phyloP scores from a whole-genome alignment of 2,797 vertebrate genomes.

The Orientallactaga sibirica region DNA sequence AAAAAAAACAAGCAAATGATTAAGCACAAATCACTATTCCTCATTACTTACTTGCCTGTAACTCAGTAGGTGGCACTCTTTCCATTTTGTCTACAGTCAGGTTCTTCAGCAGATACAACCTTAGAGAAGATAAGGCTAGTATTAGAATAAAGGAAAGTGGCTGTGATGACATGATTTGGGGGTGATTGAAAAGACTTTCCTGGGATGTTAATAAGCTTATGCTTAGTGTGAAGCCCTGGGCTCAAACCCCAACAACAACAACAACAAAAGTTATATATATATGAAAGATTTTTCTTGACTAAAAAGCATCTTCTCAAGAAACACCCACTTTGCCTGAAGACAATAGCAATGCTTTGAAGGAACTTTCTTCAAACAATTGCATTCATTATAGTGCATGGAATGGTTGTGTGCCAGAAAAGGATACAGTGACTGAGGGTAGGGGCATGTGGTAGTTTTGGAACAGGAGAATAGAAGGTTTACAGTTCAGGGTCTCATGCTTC shows the following conservation, averaged over 20 bases:
- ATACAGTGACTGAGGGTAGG: not conserved
- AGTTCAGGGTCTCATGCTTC: not conserved
- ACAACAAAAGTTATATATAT: not conserved
- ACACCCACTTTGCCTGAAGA: not conserved
- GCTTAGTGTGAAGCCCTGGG: not conserved
- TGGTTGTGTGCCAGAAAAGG: not conserved
- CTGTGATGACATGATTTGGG: not conserved
- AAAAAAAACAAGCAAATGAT: not conserved
- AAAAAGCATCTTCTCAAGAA: not conserved
- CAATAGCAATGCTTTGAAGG: not conserved
- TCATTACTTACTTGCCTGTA: not conserved
- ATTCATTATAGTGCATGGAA: not conserved
- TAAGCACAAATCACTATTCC: not conserved
- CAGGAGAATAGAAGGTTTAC: not conserved
- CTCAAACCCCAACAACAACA: not conserved
- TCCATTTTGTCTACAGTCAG: conserved; percentile 41
- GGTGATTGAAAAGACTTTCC: not conserved
- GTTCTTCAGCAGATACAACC: not conserved
- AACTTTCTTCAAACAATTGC: not conserved
- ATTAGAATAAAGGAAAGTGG: not conserved
- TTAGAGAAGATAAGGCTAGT: not conserved
- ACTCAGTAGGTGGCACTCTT: conserved; percentile 70
- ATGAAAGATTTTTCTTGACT: not conserved
- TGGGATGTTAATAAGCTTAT: not conserved
- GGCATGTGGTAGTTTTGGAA: not conserved